A percentile compares a stretch with the other conserved stretches of the same genome.
Evolutionary conservation across 2,888 invertebrate genomes (phyloP).

Genomic region (Plebejus melissa): DNA sequence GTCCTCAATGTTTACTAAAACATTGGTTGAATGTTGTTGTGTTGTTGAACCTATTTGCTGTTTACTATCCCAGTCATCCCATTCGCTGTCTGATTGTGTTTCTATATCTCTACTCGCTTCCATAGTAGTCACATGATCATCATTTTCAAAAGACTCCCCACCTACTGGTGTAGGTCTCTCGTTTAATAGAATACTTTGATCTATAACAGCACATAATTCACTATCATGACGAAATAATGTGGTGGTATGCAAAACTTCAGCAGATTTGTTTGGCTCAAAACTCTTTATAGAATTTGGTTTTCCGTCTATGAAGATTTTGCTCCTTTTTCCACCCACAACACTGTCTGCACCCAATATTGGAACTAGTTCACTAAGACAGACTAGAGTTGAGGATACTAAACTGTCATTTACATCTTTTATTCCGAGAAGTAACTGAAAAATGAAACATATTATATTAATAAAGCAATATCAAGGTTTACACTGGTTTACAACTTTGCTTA

Average conservation of each 20-base stretch:
- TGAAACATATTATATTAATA: conserved; percentile 27
- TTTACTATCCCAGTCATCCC: conserved; percentile 90
- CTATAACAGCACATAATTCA: conserved; percentile 48
- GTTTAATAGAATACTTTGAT: conserved; percentile 74
- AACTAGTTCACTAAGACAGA: conserved; percentile 90
- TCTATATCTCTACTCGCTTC: conserved; percentile 55
- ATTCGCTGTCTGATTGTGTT: conserved; percentile 83
- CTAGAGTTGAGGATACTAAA: conserved; percentile 88
- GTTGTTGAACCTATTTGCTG: conserved; percentile 44
- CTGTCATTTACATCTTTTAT: conserved; percentile 92
- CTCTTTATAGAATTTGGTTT: conserved; percentile 81
- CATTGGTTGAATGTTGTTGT: conserved; percentile 23
- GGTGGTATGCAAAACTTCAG: conserved; percentile 59
- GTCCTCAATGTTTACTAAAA: conserved; percentile 35
- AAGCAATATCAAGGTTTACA: background rate
- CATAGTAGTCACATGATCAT: conserved; percentile 46
- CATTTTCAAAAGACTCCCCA: conserved; percentile 83
- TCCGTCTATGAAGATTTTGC: conserved; percentile 91
- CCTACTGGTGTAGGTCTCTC: conserved; percentile 91
- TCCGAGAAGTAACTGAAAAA: conserved; percentile 86
- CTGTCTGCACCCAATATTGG: conserved; percentile 90
- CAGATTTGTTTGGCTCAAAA: conserved; percentile 46
- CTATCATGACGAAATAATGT: conserved; percentile 46
- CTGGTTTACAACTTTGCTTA: background rate
- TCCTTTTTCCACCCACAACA: conserved; percentile 90